These are phyloP conservation scores for Macrobrachium rosenbergii DNA, from an alignment of 1,140 invertebrate genomes.

Conservation along the genomic window DNA sequence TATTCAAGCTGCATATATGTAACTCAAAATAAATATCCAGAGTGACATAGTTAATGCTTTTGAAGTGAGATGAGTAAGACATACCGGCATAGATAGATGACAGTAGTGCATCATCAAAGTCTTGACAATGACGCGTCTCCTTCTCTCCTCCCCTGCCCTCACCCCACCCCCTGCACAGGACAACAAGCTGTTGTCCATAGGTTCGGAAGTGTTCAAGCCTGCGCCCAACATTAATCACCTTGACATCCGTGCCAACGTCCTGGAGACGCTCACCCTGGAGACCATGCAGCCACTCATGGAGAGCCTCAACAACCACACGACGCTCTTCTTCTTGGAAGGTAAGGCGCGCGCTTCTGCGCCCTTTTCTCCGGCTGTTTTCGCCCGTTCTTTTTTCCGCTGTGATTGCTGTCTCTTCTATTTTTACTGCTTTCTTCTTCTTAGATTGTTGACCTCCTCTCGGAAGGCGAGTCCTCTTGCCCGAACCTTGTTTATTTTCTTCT, in stretches of 20 bases:
- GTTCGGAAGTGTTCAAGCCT: constrained; percentile 77
- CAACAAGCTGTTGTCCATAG: constrained; percentile 79
- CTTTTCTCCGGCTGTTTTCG: too few relatives aligned
- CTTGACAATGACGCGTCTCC: neutral
- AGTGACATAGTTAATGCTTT: too few relatives aligned
- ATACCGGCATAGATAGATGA: too few relatives aligned
- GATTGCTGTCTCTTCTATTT: neutral
- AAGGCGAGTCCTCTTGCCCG: too few relatives aligned
- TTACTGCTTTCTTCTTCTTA: neutral
- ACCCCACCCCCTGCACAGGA: constrained; percentile 69
- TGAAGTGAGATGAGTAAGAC: too few relatives aligned
- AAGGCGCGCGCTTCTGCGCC: neutral
- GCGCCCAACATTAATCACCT: constrained; percentile 78
- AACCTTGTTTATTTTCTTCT: too few relatives aligned
- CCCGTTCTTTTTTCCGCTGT: neutral
- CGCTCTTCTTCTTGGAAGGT: constrained; percentile 83
- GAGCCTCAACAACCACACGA: constrained; percentile 80
- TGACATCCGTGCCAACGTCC: constrained; percentile 80
- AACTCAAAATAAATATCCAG: too few relatives aligned
- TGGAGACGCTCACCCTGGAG: constrained; percentile 81
- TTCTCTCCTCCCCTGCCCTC: neutral
- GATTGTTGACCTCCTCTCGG: neutral
- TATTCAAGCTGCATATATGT: too few relatives aligned
- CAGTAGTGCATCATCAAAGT: too few relatives aligned
- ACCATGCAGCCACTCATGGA: constrained; percentile 80